Conservation (phyloP, 2,113 vertebrate genomes). For the Leiothrix lutea region DNA sequence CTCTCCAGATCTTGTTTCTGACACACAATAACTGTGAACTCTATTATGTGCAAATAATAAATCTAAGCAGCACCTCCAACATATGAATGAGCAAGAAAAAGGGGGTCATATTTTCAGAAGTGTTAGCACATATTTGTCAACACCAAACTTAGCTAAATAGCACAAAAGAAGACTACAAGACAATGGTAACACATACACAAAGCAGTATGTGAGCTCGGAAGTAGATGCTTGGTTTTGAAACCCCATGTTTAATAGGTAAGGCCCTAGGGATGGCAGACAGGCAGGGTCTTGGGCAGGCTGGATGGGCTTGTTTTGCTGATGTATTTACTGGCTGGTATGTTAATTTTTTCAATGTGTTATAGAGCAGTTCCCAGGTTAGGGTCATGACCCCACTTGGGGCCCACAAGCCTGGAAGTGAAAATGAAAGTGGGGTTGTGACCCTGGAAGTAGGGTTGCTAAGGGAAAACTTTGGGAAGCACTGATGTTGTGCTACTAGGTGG, state of each 20-base stretch:
- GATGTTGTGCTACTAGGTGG: constrained; percentile 32
- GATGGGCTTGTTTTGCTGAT: constrained; percentile 44
- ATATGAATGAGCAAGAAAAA: constrained; percentile 12
- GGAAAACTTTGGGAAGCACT: constrained; percentile 5
- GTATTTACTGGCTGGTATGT: constrained; percentile 49
- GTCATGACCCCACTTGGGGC: constrained; percentile 59
- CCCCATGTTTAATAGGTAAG: background rate
- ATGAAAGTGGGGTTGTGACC: constrained; percentile 66
- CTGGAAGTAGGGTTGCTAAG: constrained; percentile 42
- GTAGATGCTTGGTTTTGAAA: background rate
- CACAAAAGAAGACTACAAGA: background rate
- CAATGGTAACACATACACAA: background rate
- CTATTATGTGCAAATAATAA: constrained; percentile 43
- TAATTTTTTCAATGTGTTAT: constrained; percentile 64
- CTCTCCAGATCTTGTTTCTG: constrained; percentile 44
- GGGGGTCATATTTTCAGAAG: constrained; percentile 22
- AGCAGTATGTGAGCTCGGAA: background rate
- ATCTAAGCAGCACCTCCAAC: constrained; percentile 51
- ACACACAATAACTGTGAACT: constrained; percentile 32
- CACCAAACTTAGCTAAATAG: background rate
- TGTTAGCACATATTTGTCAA: constrained; percentile 52
- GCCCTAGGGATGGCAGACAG: background rate
- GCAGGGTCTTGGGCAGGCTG: background rate
- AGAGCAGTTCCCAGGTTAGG: constrained; percentile 21
- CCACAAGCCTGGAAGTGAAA: constrained; percentile 60